A percentile compares a stretch with the other conserved stretches of the same genome.
Evolutionary conservation across 2,797 vertebrate species (phyloP).

Genomic region (Sebastolobus altivelis): DNA sequence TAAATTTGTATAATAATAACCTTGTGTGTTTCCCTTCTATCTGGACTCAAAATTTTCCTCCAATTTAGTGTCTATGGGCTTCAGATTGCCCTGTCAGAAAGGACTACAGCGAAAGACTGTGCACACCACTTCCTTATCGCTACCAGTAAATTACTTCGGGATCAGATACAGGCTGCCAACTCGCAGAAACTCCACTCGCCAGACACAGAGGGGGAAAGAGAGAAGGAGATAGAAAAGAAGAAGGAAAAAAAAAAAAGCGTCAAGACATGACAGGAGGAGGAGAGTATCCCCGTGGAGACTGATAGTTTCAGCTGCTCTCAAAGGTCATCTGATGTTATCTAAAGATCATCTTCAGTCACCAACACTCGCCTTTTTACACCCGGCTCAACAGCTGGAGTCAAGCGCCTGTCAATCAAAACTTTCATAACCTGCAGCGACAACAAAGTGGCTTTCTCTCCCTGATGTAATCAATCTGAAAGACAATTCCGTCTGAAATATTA

Average conservation of each 20-base stretch:
- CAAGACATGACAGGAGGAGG: slow-evolving; percentile 73
- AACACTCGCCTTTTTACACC: slow-evolving; percentile 59
- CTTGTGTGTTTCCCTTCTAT: slow-evolving; percentile 50
- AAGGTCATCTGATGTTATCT: slow-evolving; percentile 81
- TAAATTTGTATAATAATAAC: slow-evolving; percentile 58
- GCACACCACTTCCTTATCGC: slow-evolving; percentile 81
- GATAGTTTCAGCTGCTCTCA: slow-evolving; percentile 72
- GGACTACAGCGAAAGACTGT: slow-evolving; percentile 71
- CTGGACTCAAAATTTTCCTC: slow-evolving; percentile 58
- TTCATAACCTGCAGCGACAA: slow-evolving; percentile 62
- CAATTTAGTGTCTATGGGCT: slow-evolving; percentile 67
- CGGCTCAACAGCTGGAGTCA: slow-evolving; percentile 66
- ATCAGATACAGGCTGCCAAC: slow-evolving; percentile 84
- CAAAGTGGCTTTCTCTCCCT: slow-evolving; percentile 24
- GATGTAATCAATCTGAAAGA: slow-evolving; percentile 42
- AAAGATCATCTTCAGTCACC: slow-evolving; percentile 79
- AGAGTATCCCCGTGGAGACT: slow-evolving; percentile 66
- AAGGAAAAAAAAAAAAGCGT: slow-evolving; percentile 42
- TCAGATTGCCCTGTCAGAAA: slow-evolving; percentile 77
- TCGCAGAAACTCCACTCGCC: slow-evolving; percentile 72
- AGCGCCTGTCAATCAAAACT: slow-evolving; percentile 73
- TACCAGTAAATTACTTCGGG: slow-evolving; percentile 81
- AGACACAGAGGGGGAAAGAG: slow-evolving; percentile 58
- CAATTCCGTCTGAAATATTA: slow-evolving; percentile 12
- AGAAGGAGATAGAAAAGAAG: slow-evolving; percentile 45